These are phyloP conservation scores for Anolis apletophallus DNA, from an alignment of 2,797 vertebrate species.

Conservation along the genomic window DNA sequence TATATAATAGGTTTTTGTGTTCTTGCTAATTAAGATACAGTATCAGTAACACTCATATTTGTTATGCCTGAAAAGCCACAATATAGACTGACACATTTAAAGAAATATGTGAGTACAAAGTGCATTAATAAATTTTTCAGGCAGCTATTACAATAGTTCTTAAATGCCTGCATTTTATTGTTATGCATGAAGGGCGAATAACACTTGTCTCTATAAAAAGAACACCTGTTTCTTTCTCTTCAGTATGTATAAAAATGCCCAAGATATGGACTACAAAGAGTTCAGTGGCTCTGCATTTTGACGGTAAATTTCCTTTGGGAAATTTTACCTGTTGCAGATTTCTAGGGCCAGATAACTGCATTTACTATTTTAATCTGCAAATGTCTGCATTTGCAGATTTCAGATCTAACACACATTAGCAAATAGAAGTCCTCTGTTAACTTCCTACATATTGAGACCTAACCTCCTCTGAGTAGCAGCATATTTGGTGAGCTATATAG, in stretches of 20 bases:
- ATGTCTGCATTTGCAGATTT: constrained; percentile 42
- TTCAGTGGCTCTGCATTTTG: constrained; percentile 34
- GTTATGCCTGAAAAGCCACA: constrained; percentile 40
- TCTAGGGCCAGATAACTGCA: constrained; percentile 42
- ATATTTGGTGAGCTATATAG: not conserved
- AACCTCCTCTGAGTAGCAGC: constrained; percentile 24
- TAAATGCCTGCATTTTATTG: constrained; percentile 65
- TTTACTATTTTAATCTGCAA: constrained; percentile 40
- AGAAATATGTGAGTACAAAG: constrained; percentile 51
- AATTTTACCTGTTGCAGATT: constrained; percentile 39
- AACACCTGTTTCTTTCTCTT: constrained; percentile 67
- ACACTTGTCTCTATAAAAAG: constrained; percentile 65
- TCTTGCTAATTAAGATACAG: constrained; percentile 54
- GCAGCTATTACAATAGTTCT: constrained; percentile 67
- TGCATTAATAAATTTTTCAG: constrained; percentile 69
- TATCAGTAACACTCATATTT: constrained; percentile 35
- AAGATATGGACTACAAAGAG: constrained; percentile 34
- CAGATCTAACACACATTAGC: constrained; percentile 34
- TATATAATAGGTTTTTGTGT: constrained; percentile 48
- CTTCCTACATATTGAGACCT: constrained; percentile 21
- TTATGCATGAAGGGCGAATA: constrained; percentile 61
- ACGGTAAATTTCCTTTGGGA: constrained; percentile 31
- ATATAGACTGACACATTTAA: constrained; percentile 56
- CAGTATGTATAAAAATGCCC: constrained; percentile 47
- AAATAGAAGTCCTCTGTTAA: not conserved